Evolutionary conservation across 2,113 vertebrate genomes (phyloP).

Genomic region (Struthidea cinerea): DNA sequence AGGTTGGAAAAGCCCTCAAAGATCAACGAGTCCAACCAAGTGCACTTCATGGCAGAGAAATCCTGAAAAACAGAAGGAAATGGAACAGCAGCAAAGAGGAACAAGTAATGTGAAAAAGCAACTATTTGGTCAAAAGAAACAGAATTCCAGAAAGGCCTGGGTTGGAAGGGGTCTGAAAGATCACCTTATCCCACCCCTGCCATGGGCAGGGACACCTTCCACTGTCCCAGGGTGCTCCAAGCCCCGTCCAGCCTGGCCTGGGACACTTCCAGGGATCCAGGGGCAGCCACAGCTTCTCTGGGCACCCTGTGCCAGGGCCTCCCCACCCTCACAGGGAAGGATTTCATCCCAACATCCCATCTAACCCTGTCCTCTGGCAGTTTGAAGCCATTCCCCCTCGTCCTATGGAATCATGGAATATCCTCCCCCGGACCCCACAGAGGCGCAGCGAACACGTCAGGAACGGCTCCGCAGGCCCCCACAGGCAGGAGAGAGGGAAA

Average conservation of each 20-base stretch:
- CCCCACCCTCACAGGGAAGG: not conserved
- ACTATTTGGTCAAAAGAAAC: not conserved
- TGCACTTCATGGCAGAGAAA: not conserved
- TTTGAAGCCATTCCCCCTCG: not conserved
- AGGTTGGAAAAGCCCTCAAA: not conserved
- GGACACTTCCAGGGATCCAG: not conserved
- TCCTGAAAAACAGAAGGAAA: not conserved
- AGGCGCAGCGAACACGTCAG: not conserved
- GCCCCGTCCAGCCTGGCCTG: not conserved
- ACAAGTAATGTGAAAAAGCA: not conserved
- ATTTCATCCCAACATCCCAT: not conserved
- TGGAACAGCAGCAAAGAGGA: not conserved
- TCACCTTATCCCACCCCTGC: not conserved
- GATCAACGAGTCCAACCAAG: not conserved
- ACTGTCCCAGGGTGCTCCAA: not conserved
- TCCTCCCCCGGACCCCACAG: not conserved
- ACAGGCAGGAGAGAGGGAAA: not conserved
- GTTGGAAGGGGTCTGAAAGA: not conserved
- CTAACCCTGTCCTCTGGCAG: not conserved
- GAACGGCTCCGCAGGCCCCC: not conserved
- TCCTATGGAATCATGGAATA: not conserved
- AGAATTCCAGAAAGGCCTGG: not conserved
- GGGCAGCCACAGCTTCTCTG: not conserved
- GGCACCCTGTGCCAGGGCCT: not conserved
- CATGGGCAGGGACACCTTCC: not conserved